Evolutionary conservation across 2,797 vertebrate species (phyloP), one percentile per base, ranked within the genome.

Genomic region (Oreochromis grahami): DNA sequence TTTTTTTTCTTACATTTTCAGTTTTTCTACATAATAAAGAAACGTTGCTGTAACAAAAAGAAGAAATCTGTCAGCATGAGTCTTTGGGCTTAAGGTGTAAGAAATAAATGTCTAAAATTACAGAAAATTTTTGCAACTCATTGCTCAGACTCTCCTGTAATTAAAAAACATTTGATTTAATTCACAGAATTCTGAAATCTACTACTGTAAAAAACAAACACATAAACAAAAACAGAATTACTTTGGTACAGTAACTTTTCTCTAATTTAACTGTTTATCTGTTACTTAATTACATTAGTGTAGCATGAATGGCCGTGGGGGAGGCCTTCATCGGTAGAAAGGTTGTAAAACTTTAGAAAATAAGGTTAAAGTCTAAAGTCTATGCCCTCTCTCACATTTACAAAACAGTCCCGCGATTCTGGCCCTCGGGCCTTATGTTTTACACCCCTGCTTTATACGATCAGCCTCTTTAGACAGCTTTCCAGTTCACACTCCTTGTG

Each of bases 171-270:
- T 60, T 60, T 60, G 4, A n/a, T 60, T 36, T n/a, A 36, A 36
- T 60, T 34, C 0, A 36, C 6, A 60, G 56, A 60, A 36, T 36
- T 36, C 26, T 63, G 17, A 63, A 63, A 63, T 36, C 10, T 1
- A 36, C 58, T n/a, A 63, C 6, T 13, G 2, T 63, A 63, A 63
- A 63, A 63, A 63, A 36, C 32, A 63, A 63, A 63, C 17, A 36
- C 32, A 63, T 32, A 36, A 63, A 63, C 10, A 63, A 7, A 1
- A 3, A 63, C 0, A 63, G 10, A 63, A 63, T 60, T 60, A 60
- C 56, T 34, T 60, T 7, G 34, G 56, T 1, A n/a, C 32, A 36
- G 32, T 0, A 63, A 63, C 17, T 0, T 36, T 63, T 36, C 32
- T 36, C 32, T 1, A 1, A 36, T 60, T 60, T 36, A 12, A 60